These are phyloP conservation scores for human (Homo sapiens) DNA, from an alignment of 2,113 vertebrate genomes.

Conservation along the genomic window DNA sequence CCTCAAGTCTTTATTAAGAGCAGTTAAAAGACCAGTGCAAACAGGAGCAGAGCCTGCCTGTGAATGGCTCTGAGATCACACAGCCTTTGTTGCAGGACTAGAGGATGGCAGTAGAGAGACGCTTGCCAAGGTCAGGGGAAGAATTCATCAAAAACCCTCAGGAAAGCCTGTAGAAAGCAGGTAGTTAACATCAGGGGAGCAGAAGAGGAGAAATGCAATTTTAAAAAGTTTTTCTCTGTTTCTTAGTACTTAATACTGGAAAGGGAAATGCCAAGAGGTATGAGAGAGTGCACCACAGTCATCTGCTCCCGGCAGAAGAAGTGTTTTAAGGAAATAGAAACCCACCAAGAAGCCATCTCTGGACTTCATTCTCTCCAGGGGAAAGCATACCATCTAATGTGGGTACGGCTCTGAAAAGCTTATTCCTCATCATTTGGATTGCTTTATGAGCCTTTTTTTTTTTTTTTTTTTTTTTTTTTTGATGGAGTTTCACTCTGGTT, in stretches of 20 bases:
- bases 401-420: fast-evolving
- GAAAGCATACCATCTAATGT: fast-evolving
- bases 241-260: not conserved
- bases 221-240: too few species aligned
- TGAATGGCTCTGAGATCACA: fast-evolving
- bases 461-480: too few species aligned
- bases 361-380: not conserved
- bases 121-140: too few species aligned
- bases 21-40: not conserved
- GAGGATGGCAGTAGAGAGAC: fast-evolving
- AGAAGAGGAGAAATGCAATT: not conserved
- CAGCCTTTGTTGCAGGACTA: fast-evolving
- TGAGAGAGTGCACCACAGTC: fast-evolving
- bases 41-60: fast-evolving
- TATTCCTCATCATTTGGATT: fast-evolving
- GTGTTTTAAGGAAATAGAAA: not conserved
- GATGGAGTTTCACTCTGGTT: too few species aligned
- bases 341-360: fast-evolving
- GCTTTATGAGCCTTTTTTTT: not conserved
- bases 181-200: fast-evolving
- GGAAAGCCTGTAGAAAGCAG: too few species aligned
- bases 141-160: not conserved
- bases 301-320: not conserved
- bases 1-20: not conserved
- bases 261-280: not conserved